Conservation (phyloP, 1,140 invertebrate genomes). For the Protaetia brevitarsis region DNA sequence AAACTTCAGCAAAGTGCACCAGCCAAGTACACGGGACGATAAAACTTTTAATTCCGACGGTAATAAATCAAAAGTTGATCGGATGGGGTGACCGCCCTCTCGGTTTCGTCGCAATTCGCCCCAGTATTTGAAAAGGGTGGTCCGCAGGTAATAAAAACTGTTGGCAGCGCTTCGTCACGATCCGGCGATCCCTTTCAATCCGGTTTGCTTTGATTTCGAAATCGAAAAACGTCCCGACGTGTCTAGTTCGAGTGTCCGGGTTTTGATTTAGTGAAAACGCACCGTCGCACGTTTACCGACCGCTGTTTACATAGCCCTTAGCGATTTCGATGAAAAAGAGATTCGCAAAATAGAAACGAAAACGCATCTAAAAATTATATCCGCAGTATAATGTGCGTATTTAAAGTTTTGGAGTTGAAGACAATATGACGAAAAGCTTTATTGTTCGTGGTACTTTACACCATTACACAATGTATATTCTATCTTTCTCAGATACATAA, state of each 20-base stretch:
- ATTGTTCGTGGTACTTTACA: no score
- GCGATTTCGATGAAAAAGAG: no score
- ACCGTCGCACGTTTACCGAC: no score
- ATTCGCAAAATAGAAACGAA: no score
- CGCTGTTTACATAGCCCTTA: no score
- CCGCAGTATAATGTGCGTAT: no score
- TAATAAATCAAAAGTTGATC: constrained; percentile 4
- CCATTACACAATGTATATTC: no score
- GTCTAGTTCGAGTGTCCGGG: constrained; percentile 3
- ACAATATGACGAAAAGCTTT: no score
- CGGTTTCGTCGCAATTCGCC: neutral
- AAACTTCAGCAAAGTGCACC: neutral
- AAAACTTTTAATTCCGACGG: constrained; percentile 8
- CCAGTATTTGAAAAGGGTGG: neutral
- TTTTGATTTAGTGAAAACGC: neutral
- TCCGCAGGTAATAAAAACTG: neutral
- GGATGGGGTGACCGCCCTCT: neutral
- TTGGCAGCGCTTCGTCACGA: constrained; percentile 7
- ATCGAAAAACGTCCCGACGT: neutral
- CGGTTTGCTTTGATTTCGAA: neutral
- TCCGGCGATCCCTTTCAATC: constrained; percentile 3
- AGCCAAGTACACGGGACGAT: neutral
- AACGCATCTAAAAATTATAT: no score
- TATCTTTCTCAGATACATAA: no score
- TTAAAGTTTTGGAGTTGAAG: no score